Conservation (phyloP, 2,797 vertebrate genomes). For the Toxotes lorentzi region DNA sequence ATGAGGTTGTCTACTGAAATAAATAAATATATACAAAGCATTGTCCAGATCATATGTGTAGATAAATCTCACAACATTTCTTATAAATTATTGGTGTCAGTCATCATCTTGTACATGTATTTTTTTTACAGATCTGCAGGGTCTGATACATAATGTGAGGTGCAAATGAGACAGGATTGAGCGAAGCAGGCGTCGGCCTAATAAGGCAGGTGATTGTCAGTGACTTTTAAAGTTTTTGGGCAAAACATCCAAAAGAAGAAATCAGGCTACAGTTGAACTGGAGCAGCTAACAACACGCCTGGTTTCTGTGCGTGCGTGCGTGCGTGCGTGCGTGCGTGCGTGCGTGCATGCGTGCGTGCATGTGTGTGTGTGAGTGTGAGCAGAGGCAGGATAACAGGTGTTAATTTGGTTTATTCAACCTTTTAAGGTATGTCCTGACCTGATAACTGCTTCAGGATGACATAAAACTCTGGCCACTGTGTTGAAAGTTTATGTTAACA, state of each 20-base stretch:
- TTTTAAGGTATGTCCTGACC: background rate
- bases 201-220: background rate
- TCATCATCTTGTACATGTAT: background rate
- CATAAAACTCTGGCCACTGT: background rate
- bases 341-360: too few species aligned
- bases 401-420: background rate
- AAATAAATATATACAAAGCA: background rate
- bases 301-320: background rate
- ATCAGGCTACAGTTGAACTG: background rate
- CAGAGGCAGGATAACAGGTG: background rate
- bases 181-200: background rate
- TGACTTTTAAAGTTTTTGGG: background rate
- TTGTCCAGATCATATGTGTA: background rate
- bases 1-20: background rate
- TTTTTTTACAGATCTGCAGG: background rate
- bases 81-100: background rate
- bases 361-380: background rate
- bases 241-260: background rate
- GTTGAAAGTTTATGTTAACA: background rate
- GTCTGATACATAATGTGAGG: background rate
- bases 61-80: background rate
- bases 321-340: too few species aligned
- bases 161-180: background rate
- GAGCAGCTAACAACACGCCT: background rate
- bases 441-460: background rate